Evolutionary conservation across 2,888 invertebrate species (phyloP).

Genomic region (Thymelicus lineola): DNA sequence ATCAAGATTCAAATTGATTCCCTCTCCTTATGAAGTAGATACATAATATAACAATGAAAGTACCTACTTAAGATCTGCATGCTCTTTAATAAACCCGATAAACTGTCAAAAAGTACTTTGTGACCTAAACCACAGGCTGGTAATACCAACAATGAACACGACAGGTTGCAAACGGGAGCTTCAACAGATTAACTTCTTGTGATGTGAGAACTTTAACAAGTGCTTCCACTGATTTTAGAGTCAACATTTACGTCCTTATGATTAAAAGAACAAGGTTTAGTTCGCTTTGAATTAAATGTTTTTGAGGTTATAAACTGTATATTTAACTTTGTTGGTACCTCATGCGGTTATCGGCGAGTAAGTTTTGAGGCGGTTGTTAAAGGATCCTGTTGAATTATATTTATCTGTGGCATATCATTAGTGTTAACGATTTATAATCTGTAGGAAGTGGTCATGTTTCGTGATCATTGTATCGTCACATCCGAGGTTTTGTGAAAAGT

Average conservation of each 20-base stretch:
- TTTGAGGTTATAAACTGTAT: not conserved
- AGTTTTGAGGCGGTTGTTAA: constrained; percentile 34
- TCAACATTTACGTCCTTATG: constrained; percentile 11
- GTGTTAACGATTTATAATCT: constrained; percentile 41
- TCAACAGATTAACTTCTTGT: constrained; percentile 49
- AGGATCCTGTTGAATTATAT: constrained; percentile 24
- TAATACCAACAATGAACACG: constrained; percentile 45
- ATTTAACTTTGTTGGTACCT: constrained; percentile 22
- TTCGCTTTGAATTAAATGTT: not conserved
- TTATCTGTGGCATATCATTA: constrained; percentile 42
- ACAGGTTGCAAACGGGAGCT: constrained; percentile 60
- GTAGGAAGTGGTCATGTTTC: constrained; percentile 50
- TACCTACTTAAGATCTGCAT: too few species aligned
- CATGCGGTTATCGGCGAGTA: constrained; percentile 42
- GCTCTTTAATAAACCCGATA: constrained; percentile 15
- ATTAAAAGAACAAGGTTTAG: constrained; percentile 12
- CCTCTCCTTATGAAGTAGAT: too few species aligned
- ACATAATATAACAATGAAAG: too few species aligned
- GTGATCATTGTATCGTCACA: constrained; percentile 53
- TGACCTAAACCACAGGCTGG: constrained; percentile 46
- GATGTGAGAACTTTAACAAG: constrained; percentile 38
- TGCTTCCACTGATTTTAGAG: not conserved
- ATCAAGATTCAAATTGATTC: too few species aligned
- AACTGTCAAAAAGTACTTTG: constrained; percentile 27
- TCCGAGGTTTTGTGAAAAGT: constrained; percentile 29